Base-by-base conservation (phyloP, 2,888 invertebrate genomes). In the Augiades crinisus region DNA sequence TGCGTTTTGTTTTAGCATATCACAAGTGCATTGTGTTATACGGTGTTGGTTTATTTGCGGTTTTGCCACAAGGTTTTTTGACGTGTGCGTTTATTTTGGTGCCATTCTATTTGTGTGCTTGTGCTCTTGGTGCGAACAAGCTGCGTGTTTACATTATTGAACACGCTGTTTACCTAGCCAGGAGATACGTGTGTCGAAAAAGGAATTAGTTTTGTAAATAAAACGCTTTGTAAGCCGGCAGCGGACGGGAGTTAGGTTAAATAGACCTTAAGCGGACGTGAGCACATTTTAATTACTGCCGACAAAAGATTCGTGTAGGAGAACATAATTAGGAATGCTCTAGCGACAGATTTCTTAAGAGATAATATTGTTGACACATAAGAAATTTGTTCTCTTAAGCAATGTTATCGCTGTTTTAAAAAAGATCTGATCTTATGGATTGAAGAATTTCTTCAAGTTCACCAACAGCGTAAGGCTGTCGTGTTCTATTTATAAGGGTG, bases 71-170 rank as follows among this genome's bases (percentile, higher is more conserved):
- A 61, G 53, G 61, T 34, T 61, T 64, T 68, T 72, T 75, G 70
- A 73, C 71, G 78, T 74, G 73, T 71, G 55, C 57, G 70, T 75
- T 75, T 81, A 81, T 83, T 84, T 83, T 73, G 64, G 79, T 73
- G 74, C 75, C 70, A 70, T 68, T 78, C 81, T 85, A 85, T 85
- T 82, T 81, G 70, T 56, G 77, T 77, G 62, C 58, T 63, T 68
- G 67, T 77, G 70, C 70, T 76, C 72, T 75, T 66, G 60, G 71
- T 74, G 75, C 80, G 76, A 75, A 59, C 81, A 80, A 76, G 76
- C 72, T 76, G 68, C 67, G 66, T 70, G 67, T 70, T 75, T 72
- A 71, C 75, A 51, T 58, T 58, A 58, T 61, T 53, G 40, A 49
- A 56, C 46, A 47, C 22, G 38, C 49, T 56, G 62, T 59, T 60